Evolutionary conservation across 2,797 vertebrate genomes (phyloP).

Genomic region (Euthynnus affinis): DNA sequence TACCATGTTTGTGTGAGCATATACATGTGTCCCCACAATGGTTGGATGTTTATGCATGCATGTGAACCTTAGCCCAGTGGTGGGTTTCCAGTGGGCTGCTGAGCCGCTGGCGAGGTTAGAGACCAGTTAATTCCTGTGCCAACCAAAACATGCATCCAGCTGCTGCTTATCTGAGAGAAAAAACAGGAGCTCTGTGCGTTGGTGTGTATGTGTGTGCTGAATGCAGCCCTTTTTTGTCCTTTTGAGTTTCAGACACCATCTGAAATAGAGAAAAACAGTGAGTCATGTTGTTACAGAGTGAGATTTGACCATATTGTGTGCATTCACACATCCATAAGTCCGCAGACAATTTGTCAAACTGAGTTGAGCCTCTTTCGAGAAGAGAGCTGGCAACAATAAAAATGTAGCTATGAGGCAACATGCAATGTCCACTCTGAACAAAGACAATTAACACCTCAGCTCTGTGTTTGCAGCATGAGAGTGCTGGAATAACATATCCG

Average conservation of each 20-base stretch:
- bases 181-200: not conserved
- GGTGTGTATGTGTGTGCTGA: constrained; percentile 7
- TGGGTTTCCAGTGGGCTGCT: constrained; percentile 23
- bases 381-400: not conserved
- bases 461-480: constrained; percentile 11
- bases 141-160: constrained; percentile 47
- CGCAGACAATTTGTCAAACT: constrained; percentile 3
- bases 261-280: not conserved
- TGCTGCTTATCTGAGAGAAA: constrained; percentile 41
- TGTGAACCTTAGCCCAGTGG: constrained; percentile 4
- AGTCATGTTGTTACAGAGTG: not conserved
- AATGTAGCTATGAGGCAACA: not conserved
- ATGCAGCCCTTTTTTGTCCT: not conserved
- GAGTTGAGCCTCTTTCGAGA: not conserved
- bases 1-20: constrained; percentile 4
- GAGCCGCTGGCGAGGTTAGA: constrained; percentile 2
- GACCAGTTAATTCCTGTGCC: constrained; percentile 36
- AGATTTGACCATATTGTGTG: not conserved
- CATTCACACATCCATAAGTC: constrained; percentile 2
- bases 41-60: constrained; percentile 8
- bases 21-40: not conserved
- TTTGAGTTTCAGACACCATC: not conserved
- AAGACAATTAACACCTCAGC: constrained; percentile 12
- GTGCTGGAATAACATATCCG: constrained; percentile 1
- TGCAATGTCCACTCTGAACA: not conserved